phyloP scores from a whole-genome alignment of 2,113 vertebrate genomes.

The Albula glossodonta region DNA sequence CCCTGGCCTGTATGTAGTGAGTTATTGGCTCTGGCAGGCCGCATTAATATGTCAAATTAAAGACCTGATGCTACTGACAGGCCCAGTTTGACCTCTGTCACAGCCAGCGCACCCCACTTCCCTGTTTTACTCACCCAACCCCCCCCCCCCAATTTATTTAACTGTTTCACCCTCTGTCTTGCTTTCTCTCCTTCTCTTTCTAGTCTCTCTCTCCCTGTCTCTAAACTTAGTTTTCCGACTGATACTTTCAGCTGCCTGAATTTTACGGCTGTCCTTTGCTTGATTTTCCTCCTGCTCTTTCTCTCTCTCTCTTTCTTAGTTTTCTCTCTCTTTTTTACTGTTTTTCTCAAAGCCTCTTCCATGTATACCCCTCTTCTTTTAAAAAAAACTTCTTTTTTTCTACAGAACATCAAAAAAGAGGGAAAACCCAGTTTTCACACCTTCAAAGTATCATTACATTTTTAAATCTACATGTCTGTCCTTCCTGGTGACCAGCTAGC shows the following conservation, averaged over 20 bases:
- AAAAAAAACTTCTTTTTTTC: no score
- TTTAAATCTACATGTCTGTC: no score
- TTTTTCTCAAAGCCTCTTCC: no score
- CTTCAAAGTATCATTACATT: no score
- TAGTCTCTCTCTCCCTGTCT: neutral
- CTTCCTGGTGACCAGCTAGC: no score
- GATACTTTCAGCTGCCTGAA: neutral
- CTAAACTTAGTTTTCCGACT: neutral
- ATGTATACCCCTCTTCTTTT: no score
- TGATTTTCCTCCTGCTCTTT: neutral
- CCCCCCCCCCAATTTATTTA: neutral
- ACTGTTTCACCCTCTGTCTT: neutral
- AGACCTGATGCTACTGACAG: conserved; percentile 52
- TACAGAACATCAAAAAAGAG: no score
- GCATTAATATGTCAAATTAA: conserved; percentile 66
- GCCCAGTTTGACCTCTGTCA: conserved; percentile 55
- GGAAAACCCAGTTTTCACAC: no score
- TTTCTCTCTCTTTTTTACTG: no score
- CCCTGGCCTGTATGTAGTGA: conserved; percentile 53
- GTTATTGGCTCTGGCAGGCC: conserved; percentile 54
- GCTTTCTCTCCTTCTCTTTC: no score
- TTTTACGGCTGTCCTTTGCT: neutral
- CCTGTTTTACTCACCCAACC: neutral
- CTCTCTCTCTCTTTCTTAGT: neutral
- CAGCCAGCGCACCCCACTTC: conserved; percentile 18